Evolutionary conservation across 2,113 vertebrate species (phyloP), one percentile per base, ranked within the genome.

Genomic region (Bubo bubo): DNA sequence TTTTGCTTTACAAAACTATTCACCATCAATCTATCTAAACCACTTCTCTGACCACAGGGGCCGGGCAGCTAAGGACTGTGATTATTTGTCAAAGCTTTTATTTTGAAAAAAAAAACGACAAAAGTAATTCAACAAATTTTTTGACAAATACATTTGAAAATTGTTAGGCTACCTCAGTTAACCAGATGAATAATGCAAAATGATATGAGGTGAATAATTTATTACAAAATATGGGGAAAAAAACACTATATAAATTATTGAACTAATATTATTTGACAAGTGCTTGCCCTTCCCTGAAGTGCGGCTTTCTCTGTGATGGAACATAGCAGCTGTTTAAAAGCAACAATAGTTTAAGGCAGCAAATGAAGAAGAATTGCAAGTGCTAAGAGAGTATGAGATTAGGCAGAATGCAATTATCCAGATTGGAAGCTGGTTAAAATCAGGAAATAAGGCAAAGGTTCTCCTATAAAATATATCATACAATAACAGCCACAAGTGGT

Each of bases 251-350:
- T 90, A 95, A 97, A 96, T 96, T 95, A 96, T 96, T 95, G 87
- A 97, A 95, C 87, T 96, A 97, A 97, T 96, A 96, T 94, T 96
- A 90, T 94, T 97, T 96, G 97, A 96, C 93, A 97, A 96, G 94
- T 93, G 67, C 84, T 96, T 96, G 91, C 89, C 96, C 89, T 97
- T 95, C 93, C 89, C 93, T 85, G 77, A 97, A 91, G 89, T 96
- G 93, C 67, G 80, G 77, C 84, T 94, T 96, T 94, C 86, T 85
- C 84, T 88, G 66, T 91, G 95, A 94, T 86, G 84, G 84, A 95
- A 90, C 67, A 93, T 24, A 97, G 90, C 91, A 97, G 94, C 91
- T 96, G 96, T 93, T 97, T 96, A 97, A 97, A 97, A 95, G 93
- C 85, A 96, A 94, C 91, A 91, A 73, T 64, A 94, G 83, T 96